Evolutionary conservation across 2,113 vertebrate species (phyloP).

Genomic region (Lophochroa leadbeateri): DNA sequence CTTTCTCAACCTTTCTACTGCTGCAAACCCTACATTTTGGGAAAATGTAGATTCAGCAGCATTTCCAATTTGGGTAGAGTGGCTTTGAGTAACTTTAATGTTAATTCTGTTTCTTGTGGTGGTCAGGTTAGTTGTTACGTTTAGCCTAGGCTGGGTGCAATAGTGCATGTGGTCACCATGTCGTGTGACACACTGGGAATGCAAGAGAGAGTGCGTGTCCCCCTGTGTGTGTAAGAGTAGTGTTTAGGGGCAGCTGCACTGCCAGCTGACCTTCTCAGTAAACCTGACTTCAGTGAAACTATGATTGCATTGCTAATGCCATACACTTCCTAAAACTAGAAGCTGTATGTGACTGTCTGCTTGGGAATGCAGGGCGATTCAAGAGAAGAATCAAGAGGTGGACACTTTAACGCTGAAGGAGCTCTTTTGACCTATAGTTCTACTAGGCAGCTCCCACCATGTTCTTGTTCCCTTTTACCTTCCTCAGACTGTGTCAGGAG

Average conservation of each 20-base stretch:
- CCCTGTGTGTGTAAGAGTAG: background rate
- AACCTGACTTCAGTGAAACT: background rate
- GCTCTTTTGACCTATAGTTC: background rate
- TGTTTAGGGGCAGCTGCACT: background rate
- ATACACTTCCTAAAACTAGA: background rate
- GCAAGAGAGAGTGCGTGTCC: background rate
- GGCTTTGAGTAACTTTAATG: background rate
- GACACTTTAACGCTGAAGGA: background rate
- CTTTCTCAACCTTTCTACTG: background rate
- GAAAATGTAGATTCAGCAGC: background rate
- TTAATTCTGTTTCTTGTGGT: background rate
- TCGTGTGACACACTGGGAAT: rapidly evolving
- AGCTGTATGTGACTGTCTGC: background rate
- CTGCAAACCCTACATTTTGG: background rate
- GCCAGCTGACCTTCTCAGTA: background rate
- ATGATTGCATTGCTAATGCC: background rate
- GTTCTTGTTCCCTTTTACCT: background rate
- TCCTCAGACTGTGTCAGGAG: background rate
- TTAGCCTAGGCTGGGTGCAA: background rate
- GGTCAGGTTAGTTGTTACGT: rapidly evolving
- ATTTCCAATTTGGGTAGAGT: background rate
- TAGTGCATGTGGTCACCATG: background rate
- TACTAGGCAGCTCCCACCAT: background rate
- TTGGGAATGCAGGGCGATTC: background rate
- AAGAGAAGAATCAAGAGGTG: background rate